These are phyloP conservation scores for Smittia sp. DNA, from an alignment of 2,888 invertebrate genomes.

Conservation along the genomic window DNA sequence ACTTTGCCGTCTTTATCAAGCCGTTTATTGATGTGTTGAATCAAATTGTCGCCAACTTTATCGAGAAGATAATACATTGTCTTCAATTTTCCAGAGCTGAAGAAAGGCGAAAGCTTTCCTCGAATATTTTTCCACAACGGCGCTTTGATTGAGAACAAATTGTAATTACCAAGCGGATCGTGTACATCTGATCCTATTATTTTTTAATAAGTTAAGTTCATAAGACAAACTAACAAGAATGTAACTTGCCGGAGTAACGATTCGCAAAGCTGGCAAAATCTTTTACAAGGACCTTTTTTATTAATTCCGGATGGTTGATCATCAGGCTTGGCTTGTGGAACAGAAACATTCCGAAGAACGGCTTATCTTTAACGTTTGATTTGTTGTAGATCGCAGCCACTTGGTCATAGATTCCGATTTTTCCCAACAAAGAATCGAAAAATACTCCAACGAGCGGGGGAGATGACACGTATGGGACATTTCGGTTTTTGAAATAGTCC, in stretches of 20 bases:
- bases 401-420: constrained; percentile 27
- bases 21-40: neutral
- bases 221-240: too few relatives aligned
- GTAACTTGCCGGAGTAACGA: constrained; percentile 45
- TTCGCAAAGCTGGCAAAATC: constrained; percentile 54
- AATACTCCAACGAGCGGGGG: neutral
- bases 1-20: neutral
- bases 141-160: constrained; percentile 54
- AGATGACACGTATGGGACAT: constrained; percentile 13
- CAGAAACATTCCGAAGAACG: constrained; percentile 52
- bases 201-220: too few relatives aligned
- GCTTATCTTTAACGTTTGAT: constrained; percentile 44
- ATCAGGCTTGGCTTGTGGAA: constrained; percentile 54
- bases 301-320: constrained; percentile 53
- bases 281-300: constrained; percentile 54
- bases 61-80: constrained; percentile 51
- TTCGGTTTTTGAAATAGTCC: constrained; percentile 25
- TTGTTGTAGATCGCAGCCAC: neutral
- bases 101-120: constrained; percentile 54
- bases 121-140: constrained; percentile 54
- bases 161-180: constrained; percentile 52
- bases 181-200: constrained; percentile 30
- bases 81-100: constrained; percentile 53
- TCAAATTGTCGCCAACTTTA: constrained; percentile 45
- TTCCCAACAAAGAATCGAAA: constrained; percentile 9